Base-by-base conservation (phyloP, 2,888 invertebrate species). In the Pediacus dermestoides region DNA sequence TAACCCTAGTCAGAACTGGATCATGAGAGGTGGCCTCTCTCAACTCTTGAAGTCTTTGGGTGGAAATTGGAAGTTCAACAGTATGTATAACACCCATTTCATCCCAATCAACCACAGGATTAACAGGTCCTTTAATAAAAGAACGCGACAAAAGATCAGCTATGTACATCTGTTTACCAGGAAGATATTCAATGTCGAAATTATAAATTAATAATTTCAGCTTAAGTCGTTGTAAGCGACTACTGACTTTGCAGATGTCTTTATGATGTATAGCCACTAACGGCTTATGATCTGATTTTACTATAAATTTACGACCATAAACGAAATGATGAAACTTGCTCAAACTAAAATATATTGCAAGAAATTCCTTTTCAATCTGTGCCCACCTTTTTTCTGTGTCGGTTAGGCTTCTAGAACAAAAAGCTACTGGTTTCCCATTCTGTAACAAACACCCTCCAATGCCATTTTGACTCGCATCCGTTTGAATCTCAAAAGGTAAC, bases 261-360 rank as follows among this genome's bases (percentile, higher is more conserved):
- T 42, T 38, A 23, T 33, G 8, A 32, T 55, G 50, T 23, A 44
- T 30, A 7, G 32, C 11, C n/a, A 42, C 34, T 13, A 64, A 34
- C 2, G 61, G 61, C 39, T 58, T 57, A 26, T 62, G 63, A 39
- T 57, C 44, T 10, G 37, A 35, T 13, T 61, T 44, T 3, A 62
- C 50, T 8, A 38, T 27, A 2, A 58, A 25, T 38, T 39, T 39
- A 33, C 49, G 43, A 3, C 58, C 58, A 52, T 50, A 60, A 7
- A 63, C 49, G 42, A 55, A 61, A 33, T 59, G 54, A 30, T 55
- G 49, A 46, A 63, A 63, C 33, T 54, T 57, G 16, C 38, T 28
- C 30, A 55, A 54, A 2, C 44, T 54, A 46, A 58, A 59, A 3
- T 39, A 46, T 28, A 63, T 60, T 1, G 57, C 55, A 10, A 62